Percentiles rank a stretch among this genome's conserved stretches.
phyloP scores from a whole-genome alignment of 2,113 vertebrate genomes.

The Formicarius rufipectus region DNA sequence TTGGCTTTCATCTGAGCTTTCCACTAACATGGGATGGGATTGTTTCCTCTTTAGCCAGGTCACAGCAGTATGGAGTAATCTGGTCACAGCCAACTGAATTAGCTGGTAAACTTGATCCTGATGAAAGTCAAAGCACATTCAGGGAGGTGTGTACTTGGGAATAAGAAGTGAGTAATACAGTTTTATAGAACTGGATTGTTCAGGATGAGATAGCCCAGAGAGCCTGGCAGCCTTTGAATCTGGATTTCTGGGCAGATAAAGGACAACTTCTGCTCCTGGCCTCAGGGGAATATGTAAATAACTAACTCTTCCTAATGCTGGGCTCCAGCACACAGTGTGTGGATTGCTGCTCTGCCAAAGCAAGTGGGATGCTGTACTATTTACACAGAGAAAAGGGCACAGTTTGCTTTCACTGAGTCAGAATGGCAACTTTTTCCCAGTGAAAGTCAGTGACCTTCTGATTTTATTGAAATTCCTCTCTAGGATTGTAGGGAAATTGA shows the following conservation, averaged over 20 bases:
- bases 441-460: slow-evolving; percentile 52
- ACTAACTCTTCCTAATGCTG: not conserved
- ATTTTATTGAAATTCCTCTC: slow-evolving; percentile 64
- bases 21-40: not conserved
- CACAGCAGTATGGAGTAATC: not conserved
- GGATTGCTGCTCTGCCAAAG: slow-evolving; percentile 10
- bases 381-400: slow-evolving; percentile 33
- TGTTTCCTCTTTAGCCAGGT: not conserved
- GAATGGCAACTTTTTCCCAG: slow-evolving; percentile 30
- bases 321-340: not conserved
- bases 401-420: slow-evolving; percentile 9
- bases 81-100: not conserved
- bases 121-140: not conserved
- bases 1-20: not conserved
- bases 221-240: not conserved
- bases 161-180: not conserved
- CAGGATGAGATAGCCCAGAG: not conserved
- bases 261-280: not conserved
- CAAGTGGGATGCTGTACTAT: not conserved
- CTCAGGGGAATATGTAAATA: not conserved
- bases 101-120: not conserved
- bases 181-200: not conserved
- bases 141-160: not conserved
- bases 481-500: slow-evolving; percentile 49
- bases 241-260: not conserved